Conservation (phyloP, 2,113 vertebrate species). For the Pterocles orientalis region DNA sequence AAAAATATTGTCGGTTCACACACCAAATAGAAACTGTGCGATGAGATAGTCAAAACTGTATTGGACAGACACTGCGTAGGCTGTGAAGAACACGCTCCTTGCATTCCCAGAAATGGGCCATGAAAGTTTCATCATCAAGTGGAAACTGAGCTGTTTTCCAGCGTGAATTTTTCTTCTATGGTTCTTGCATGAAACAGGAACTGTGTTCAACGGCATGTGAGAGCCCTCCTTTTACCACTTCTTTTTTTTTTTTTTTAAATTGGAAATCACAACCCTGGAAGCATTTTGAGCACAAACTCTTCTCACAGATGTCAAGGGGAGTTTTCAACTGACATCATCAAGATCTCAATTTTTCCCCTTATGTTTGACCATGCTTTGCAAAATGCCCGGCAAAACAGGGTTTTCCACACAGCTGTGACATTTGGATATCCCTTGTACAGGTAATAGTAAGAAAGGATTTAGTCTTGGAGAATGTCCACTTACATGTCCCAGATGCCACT, state of each 20-base stretch:
- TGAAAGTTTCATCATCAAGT: neutral
- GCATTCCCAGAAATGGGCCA: neutral
- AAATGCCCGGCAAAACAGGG: neutral
- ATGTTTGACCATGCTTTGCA: neutral
- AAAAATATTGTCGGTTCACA: neutral
- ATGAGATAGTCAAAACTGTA: neutral
- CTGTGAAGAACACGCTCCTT: neutral
- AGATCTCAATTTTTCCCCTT: neutral
- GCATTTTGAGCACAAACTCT: neutral
- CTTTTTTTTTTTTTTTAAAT: neutral
- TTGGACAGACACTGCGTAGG: neutral
- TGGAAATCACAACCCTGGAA: neutral
- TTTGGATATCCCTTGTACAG: neutral
- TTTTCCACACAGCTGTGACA: neutral
- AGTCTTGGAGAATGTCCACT: neutral
- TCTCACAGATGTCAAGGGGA: neutral
- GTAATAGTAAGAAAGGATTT: neutral
- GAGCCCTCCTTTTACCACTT: neutral
- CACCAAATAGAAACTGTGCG: neutral
- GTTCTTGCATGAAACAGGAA: neutral
- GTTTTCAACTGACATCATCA: slow-evolving; percentile 11
- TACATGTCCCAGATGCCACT: neutral
- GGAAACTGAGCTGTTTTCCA: neutral
- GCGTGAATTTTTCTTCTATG: neutral
- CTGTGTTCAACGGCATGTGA: neutral